Evolutionary conservation across 2,888 invertebrate genomes (phyloP), one percentile per base, ranked within the genome.

Genomic region (Leptogaster cylindrica): DNA sequence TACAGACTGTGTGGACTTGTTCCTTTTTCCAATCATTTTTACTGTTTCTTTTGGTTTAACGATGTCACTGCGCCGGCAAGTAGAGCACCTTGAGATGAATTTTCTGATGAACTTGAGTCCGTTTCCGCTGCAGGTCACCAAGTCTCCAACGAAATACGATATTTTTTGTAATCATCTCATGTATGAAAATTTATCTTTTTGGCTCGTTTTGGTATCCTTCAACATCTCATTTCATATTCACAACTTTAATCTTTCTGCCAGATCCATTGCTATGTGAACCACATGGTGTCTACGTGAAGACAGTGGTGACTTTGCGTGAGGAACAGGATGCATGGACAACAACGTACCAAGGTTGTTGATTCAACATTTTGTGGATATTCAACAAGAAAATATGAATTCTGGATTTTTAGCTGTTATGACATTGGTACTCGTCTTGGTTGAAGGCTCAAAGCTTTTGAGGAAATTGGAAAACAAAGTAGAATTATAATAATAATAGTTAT

Each of bases 61-160:
- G n/a, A n/a, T n/a, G n/a, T 55, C 39, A 5, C 25, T 51, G 23
- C 12, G 0, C n/a, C 23, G 14, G 55, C 23, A 55, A 36, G 31
- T 36, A 12, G 55, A 36, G n/a, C 36, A 36, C 55, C 55, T 55
- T 55, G 55, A n/a, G n/a, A 23, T 55, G 31, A 18, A 25, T 55
- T 55, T 55, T 55, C 25, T 36, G 39, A 20, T 55, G 55, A 55
- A 55, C 55, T 55, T 55, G 55, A 39, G 55, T 55, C 39, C 55
- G 25, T 39, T 36, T 55, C 55, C 39, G 39, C 20, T 31, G 23
- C n/a, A n/a, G 25, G 25, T 23, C 10, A 39, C 23, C 55, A 25
- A 20, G 55, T 2, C 12, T 1, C 18, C 20, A 20, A 31, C 39
- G 55, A 55, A 55, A 55, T 16, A 36, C 39, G 36, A 55, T 55